Evolutionary conservation across 2,888 invertebrate species (phyloP).

Genomic region (Caenorhabditis sp.): DNA sequence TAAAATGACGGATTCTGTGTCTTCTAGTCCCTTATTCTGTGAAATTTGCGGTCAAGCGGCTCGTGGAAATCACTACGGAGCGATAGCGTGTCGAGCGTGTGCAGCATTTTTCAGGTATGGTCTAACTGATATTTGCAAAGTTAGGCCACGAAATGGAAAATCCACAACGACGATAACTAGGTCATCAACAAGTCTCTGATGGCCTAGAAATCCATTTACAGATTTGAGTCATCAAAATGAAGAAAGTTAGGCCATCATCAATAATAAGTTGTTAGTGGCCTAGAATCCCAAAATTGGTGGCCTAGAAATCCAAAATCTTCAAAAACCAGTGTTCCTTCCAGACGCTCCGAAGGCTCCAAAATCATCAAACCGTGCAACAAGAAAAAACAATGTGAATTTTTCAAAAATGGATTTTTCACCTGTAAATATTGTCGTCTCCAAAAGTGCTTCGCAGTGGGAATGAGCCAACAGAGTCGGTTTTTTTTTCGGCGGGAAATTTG

Average conservation of each 20-base stretch:
- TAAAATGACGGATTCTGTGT: not conserved
- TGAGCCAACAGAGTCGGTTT: constrained; percentile 56
- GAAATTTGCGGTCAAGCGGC: constrained; percentile 55
- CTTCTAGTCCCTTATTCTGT: constrained; percentile 17
- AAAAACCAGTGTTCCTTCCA: too few species aligned
- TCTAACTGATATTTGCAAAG: too few species aligned
- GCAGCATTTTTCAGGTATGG: constrained; percentile 65
- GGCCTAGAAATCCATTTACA: too few species aligned
- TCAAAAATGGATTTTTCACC: constrained; percentile 58
- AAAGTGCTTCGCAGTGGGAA: constrained; percentile 59
- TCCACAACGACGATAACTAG: too few species aligned
- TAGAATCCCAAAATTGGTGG: not conserved
- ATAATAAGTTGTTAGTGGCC: not conserved
- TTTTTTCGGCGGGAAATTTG: not conserved
- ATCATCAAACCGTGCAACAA: constrained; percentile 5
- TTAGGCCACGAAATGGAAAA: not conserved
- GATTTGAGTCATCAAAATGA: too few species aligned
- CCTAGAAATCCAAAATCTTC: not conserved
- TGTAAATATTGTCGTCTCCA: constrained; percentile 58
- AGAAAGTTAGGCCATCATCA: too few species aligned
- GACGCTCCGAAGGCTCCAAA: constrained; percentile 4
- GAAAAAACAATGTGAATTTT: constrained; percentile 36
- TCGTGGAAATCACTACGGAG: constrained; percentile 56
- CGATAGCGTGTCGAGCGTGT: constrained; percentile 55
- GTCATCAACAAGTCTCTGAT: too few species aligned